Evolutionary conservation across 2,113 vertebrate genomes (phyloP), one percentile per base, ranked within the genome.

Genomic region (Brienomyrus longianalis): DNA sequence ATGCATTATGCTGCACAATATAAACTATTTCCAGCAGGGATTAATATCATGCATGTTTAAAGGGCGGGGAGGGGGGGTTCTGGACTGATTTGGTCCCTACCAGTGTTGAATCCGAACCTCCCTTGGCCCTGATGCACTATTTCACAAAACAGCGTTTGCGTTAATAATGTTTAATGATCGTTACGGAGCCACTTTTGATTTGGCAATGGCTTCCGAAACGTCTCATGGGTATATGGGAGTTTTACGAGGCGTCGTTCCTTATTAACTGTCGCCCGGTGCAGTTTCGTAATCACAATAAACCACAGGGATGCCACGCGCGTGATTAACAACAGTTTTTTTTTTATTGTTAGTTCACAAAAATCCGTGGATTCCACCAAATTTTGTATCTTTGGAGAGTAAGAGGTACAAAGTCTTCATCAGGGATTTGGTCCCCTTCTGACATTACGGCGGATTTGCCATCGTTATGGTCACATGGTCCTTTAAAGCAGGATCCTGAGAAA

Each of bases 371-470:
- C 62, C 7, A 54, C 23, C 77, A 95, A 92, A 4, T 3, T 23
- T 19, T 83, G 80, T n/a, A 83, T 84, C 43, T 48, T 84, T 48
- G 45, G 43, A 77, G 86, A 74, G 48, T 17, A 51, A 90, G 92
- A 93, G 9, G 23, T 4, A 86, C 66, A 80, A 93, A 95, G 95
- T 93, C 92, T 92, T 96, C 95, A 95, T 95, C 90, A 93, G 93
- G 95, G 93, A 52, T 15, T 1, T 35, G 3, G 62, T 35, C 1
- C 93, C 94, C 95, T 93, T 96, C 95, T 89, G 92, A 95, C 21
- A 39, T 27, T 80, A 56, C 27, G 23, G 56, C 21, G 21, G 45
- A 31, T 23, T 50, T 31, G 39, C 5, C 31, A 39, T 31, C 50
- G 10, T 56, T 23, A 80, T 31, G 74, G 35, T 80, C 4, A 80